phyloP scores from a whole-genome alignment of 2,888 invertebrate genomes.

The Pyrrhosoma nymphula region DNA sequence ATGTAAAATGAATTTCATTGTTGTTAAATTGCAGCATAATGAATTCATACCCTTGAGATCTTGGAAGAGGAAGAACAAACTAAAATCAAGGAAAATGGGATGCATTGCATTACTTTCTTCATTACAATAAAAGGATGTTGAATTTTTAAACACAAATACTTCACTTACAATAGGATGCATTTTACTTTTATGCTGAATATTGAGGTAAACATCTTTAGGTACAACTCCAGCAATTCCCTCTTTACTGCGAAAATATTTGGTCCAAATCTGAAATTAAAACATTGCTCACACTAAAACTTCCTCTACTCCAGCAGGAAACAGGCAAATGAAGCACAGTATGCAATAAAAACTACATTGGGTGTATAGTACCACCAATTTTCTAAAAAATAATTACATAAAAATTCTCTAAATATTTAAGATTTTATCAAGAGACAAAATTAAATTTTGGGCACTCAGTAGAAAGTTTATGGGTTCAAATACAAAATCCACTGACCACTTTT shows the following conservation, averaged over 20 bases:
- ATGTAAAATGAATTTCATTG: slow-evolving; percentile 90
- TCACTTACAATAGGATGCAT: slow-evolving; percentile 80
- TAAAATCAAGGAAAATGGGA: slow-evolving; percentile 71
- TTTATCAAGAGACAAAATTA: no score
- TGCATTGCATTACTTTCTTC: neutral
- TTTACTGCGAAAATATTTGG: slow-evolving; percentile 88
- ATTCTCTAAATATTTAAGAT: no score
- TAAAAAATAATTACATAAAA: no score
- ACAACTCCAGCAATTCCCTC: slow-evolving; percentile 88
- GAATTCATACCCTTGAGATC: slow-evolving; percentile 92
- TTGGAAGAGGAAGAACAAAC: slow-evolving; percentile 90
- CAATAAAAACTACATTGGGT: no score
- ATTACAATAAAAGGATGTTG: neutral
- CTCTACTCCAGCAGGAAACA: no score
- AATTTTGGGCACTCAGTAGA: no score
- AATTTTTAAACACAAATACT: neutral
- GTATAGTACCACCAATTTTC: no score
- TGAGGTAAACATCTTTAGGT: slow-evolving; percentile 82
- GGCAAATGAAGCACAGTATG: no score
- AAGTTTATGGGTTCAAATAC: no score
- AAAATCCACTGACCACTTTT: no score
- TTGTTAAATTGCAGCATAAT: slow-evolving; percentile 87
- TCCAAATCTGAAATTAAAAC: slow-evolving; percentile 84
- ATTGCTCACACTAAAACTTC: slow-evolving; percentile 27
- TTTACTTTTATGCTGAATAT: slow-evolving; percentile 81